Evolutionary conservation across 2,113 vertebrate species (phyloP).

Genomic region (Macquaria australasica): DNA sequence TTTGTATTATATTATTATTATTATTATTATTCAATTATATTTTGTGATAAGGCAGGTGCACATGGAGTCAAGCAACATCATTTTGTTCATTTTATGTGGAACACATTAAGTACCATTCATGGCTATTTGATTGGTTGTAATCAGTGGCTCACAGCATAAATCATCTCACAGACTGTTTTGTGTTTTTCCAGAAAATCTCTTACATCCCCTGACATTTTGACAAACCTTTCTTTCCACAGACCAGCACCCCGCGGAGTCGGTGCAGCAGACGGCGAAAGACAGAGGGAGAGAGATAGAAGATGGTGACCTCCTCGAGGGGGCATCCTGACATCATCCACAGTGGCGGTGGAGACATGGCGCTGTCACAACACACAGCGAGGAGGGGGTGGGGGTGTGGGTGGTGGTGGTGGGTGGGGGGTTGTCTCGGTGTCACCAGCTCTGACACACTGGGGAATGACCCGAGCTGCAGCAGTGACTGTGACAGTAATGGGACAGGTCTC

Average conservation of each 20-base stretch:
- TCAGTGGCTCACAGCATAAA: constrained; percentile 11
- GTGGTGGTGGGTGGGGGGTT: no score
- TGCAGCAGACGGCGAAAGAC: constrained; percentile 27
- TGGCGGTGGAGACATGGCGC: constrained; percentile 60
- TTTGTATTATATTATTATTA: no score
- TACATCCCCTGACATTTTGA: background rate
- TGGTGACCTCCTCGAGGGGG: constrained; percentile 58
- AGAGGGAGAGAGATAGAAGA: constrained; percentile 23
- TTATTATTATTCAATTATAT: no score
- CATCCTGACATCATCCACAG: constrained; percentile 64
- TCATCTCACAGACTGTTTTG: background rate
- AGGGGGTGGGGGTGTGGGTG: no score
- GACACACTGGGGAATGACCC: constrained; percentile 63
- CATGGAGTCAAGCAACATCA: background rate
- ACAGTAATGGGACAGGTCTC: constrained; percentile 66
- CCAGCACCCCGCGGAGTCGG: background rate
- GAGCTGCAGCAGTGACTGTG: constrained; percentile 59
- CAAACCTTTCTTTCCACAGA: constrained; percentile 4
- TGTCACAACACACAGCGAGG: constrained; percentile 66
- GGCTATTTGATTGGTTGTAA: constrained; percentile 13
- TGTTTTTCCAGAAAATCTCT: background rate
- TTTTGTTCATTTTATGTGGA: background rate
- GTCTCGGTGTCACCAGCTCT: constrained; percentile 60
- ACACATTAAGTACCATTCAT: background rate
- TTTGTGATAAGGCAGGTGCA: background rate